Base-by-base conservation (phyloP, 2,797 vertebrate genomes). In the Acipenser ruthenus region DNA sequence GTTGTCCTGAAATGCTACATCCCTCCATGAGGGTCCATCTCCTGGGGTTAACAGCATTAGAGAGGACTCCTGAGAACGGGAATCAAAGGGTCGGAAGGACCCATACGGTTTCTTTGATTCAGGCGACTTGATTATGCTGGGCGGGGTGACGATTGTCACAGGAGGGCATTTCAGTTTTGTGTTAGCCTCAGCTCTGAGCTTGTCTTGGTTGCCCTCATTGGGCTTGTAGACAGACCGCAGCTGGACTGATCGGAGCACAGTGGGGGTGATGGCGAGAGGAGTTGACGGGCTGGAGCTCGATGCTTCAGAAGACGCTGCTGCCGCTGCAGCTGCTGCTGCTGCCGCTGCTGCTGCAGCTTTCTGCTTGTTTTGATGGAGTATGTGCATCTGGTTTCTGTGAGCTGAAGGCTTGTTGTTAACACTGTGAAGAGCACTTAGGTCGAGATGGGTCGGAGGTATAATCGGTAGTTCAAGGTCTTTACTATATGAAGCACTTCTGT, bases 351-450 rank as follows among this genome's bases (percentile, higher is more conserved):
- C 93, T 8, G 85, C 68, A 0, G 81, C 3, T 9, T 82, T 93
- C 63, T 86, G 89, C 74, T 93, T 93, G 78, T 75, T 89, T 71
- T 91, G 88, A 72, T 86, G 86, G 63, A 92, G 86, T 68, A 84
- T 77, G 6, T 93, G 89, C 71, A 91, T 70, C 75, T 91, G 91
- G 69, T 86, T 91, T 79, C 87, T 87, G 80, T 85, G 89, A 78
- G 87, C 71, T 12, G 90, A 88, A 69, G 90, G 87, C 86, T 90
- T 95, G 83, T 83, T 92, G 78, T 83, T 78, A 71, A 90, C 84
- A 1, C 77, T 87, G 62, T 92, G 90, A 92, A 98, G 92, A 89
- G 88, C 91, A 92, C 93, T 94, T 89, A 97, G 87, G 88, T 98
- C 90, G 10, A 96, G 93, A 84, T 95, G 93, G 70, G 93, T 91